phyloP scores from a whole-genome alignment of 2,888 invertebrate genomes.

The Oasisia sp. region DNA sequence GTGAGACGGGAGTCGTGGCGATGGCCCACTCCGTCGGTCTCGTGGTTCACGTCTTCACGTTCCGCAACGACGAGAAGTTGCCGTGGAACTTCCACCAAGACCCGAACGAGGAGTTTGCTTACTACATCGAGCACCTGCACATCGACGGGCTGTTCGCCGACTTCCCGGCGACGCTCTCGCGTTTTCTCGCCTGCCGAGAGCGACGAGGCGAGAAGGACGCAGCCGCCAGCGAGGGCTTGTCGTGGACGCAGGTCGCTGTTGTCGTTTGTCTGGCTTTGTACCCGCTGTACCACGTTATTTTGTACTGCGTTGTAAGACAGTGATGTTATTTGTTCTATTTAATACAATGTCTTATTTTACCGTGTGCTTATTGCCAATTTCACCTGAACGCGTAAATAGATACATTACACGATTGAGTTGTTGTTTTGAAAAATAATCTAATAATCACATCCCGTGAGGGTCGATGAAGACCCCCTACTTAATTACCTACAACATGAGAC shows the following conservation, averaged over 20 bases:
- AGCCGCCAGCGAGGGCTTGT: background rate
- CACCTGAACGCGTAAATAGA: background rate
- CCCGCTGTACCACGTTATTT: background rate
- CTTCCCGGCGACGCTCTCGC: constrained; percentile 6
- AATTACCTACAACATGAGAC: background rate
- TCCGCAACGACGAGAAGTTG: constrained; percentile 33
- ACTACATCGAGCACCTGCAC: background rate
- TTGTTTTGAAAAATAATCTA: background rate
- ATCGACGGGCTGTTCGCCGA: constrained; percentile 3
- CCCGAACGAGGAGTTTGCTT: background rate
- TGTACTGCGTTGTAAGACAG: background rate
- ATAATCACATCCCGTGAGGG: background rate
- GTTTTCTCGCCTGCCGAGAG: background rate
- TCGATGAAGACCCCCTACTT: background rate
- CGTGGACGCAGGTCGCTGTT: background rate
- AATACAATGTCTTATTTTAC: no score
- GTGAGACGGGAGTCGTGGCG: constrained; percentile 33
- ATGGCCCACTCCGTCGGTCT: constrained; percentile 34
- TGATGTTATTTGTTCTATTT: background rate
- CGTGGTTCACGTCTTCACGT: constrained; percentile 39
- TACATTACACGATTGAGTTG: background rate
- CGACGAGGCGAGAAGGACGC: background rate
- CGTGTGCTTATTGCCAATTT: background rate
- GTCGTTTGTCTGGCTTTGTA: background rate
- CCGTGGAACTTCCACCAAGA: background rate